Base-by-base conservation (phyloP, 2,797 vertebrate species). In the Acanthurus leucopareius region DNA sequence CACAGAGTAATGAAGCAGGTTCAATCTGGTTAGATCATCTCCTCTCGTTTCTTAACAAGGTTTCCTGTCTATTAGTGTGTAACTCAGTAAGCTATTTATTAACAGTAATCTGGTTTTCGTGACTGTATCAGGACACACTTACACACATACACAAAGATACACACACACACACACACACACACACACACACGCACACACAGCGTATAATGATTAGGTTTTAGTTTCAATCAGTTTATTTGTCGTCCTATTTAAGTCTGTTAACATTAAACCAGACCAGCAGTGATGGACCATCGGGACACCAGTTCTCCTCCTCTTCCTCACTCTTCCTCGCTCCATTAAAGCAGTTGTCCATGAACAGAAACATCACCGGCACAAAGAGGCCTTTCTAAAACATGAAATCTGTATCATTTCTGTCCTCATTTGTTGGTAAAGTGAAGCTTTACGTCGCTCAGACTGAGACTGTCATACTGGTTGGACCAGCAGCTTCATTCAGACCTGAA, bases 41-140 rank as follows among this genome's bases (percentile, higher is more conserved):
- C 75, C 51, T 86, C 83, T 85, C 77, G 75, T 86, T 79, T 80
- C 77, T 63, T 88, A 86, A 90, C 38, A 0, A 83, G 14, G 61
- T 91, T 91, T 82, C 15, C 35, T 74, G 71, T 85, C 72, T 83
- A 80, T 88, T 86, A 87, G 62, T 8, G 49, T 66, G 83, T 83
- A 87, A 91, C 83, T 75, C 77, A 79, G 84, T 89, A 75, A 76
- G 88, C 81, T 84, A 87, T 90, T 83, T 88, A 83, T 89, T 88
- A 86, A 80, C 38, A 8, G n/a, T 88, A 87, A 90, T 66, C 25
- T 65, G 0, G 8, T 88, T 88, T 86, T n/a, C n/a, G n/a, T n/a
- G n/a, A n/a, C n/a, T n/a, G n/a, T n/a, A n/a, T n/a, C 49, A 57
- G 28, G 68, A 78, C 79, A 44, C 42, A 44, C 42, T 7, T 63